These are phyloP conservation scores for Galaxias olidus DNA, from an alignment of 2,797 vertebrate species.

Conservation along the genomic window DNA sequence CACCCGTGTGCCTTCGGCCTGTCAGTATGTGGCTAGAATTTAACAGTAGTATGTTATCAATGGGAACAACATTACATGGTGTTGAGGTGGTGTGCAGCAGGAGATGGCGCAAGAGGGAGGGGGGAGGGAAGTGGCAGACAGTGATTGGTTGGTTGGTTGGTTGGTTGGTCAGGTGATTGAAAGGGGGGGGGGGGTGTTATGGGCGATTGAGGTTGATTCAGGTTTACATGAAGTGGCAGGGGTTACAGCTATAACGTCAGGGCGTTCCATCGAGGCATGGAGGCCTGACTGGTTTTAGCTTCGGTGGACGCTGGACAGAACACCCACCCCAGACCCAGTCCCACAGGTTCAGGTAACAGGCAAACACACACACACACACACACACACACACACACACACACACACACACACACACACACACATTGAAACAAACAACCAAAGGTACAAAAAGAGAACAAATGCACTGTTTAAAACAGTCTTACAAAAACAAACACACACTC, in stretches of 20 bases:
- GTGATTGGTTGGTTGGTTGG: constrained; percentile 77
- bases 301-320: constrained; percentile 79
- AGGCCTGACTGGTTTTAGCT: constrained; percentile 83
- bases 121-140: constrained; percentile 72
- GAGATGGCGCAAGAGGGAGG: constrained; percentile 72
- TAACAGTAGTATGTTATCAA: constrained; percentile 82
- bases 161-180: constrained; percentile 76
- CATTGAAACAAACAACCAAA: constrained; percentile 18
- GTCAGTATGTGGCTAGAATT: constrained; percentile 60
- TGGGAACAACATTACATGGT: constrained; percentile 85
- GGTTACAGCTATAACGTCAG: constrained; percentile 83
- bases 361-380: constrained; percentile 28
- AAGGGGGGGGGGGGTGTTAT: constrained; percentile 66
- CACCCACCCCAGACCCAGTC: constrained; percentile 66
- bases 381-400: constrained; percentile 21
- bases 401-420: constrained; percentile 12
- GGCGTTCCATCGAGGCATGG: constrained; percentile 81
- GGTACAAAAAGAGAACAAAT: constrained; percentile 12
- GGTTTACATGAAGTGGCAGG: constrained; percentile 78
- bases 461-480: neutral
- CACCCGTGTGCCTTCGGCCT: constrained; percentile 55
- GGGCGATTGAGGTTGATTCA: constrained; percentile 78
- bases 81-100: constrained; percentile 77
- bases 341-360: constrained; percentile 44
- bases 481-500: constrained; percentile 42